Evolutionary conservation across 2,797 vertebrate species (phyloP).

Genomic region (Taeniopygia guttata): DNA sequence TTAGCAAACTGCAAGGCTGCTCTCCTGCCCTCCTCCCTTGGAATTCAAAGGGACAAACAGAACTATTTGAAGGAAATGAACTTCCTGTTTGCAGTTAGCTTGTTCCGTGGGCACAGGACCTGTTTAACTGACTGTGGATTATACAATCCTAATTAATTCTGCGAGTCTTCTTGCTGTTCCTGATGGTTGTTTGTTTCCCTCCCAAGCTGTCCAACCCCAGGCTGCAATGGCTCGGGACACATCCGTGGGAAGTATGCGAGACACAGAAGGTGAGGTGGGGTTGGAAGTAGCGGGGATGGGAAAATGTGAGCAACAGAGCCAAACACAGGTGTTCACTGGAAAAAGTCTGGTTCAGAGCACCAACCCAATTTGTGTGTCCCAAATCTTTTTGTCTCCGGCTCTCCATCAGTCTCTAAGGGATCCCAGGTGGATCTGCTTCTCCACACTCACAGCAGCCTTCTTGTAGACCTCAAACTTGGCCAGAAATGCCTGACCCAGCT

Average conservation of each 20-base stretch:
- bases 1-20: conserved; percentile 50
- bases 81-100: neutral
- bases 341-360: neutral
- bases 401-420: neutral
- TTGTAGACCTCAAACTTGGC: neutral
- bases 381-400: neutral
- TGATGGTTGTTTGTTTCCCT: conserved; percentile 54
- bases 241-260: conserved; percentile 95
- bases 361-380: neutral
- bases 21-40: conserved; percentile 20
- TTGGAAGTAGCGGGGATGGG: neutral
- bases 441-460: neutral
- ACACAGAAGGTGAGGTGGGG: conserved; percentile 89
- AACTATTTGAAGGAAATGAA: conserved; percentile 43
- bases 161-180: neutral
- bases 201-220: conserved; percentile 94
- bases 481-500: neutral
- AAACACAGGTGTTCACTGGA: rapidly evolving
- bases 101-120: neutral
- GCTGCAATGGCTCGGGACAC: conserved; percentile 94
- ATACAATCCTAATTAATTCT: neutral
- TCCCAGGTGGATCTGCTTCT: neutral
- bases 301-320: neutral
- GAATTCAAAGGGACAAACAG: conserved; percentile 50
- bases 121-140: neutral